These are phyloP conservation scores for Phodopus roborovskii DNA, from an alignment of 2,113 vertebrate species.

Conservation along the genomic window DNA sequence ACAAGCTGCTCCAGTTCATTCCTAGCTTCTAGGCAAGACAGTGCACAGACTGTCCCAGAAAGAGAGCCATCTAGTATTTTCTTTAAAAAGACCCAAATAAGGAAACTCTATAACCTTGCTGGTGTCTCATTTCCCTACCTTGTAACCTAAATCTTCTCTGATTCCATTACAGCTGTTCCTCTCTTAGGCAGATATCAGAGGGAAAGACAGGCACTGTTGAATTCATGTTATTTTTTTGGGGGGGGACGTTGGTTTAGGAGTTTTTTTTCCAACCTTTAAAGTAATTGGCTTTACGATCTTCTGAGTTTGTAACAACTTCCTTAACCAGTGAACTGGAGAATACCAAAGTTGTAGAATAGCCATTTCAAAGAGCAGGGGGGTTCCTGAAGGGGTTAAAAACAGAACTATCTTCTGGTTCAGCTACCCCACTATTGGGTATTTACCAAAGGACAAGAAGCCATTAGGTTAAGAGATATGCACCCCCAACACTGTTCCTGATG, in stretches of 20 bases:
- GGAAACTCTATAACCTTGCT: constrained; percentile 50
- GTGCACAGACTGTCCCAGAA: constrained; percentile 67
- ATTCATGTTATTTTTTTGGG: constrained; percentile 49
- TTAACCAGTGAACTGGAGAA: background rate
- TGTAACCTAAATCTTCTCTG: constrained; percentile 73
- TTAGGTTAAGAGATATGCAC: background rate
- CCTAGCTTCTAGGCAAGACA: constrained; percentile 56
- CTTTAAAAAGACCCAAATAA: constrained; percentile 76
- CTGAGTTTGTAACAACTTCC: background rate
- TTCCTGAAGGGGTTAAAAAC: background rate
- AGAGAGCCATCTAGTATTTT: constrained; percentile 60
- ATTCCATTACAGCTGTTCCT: constrained; percentile 20
- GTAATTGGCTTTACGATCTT: background rate
- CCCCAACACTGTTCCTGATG: background rate
- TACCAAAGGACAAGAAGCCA: background rate
- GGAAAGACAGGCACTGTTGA: constrained; percentile 15
- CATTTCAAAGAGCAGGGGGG: background rate
- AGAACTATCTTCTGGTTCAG: background rate
- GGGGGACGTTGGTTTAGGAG: background rate
- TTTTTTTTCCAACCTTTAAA: constrained; percentile 6
- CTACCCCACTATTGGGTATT: background rate
- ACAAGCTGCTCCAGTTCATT: constrained; percentile 45
- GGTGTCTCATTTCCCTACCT: constrained; percentile 37
- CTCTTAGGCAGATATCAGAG: constrained; percentile 51
- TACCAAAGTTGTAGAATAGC: background rate